A percentile compares a stretch with the other conserved stretches of the same genome.
These are phyloP conservation scores for Poecilia gillii DNA, from an alignment of 2,797 vertebrate genomes.

Conservation along the genomic window DNA sequence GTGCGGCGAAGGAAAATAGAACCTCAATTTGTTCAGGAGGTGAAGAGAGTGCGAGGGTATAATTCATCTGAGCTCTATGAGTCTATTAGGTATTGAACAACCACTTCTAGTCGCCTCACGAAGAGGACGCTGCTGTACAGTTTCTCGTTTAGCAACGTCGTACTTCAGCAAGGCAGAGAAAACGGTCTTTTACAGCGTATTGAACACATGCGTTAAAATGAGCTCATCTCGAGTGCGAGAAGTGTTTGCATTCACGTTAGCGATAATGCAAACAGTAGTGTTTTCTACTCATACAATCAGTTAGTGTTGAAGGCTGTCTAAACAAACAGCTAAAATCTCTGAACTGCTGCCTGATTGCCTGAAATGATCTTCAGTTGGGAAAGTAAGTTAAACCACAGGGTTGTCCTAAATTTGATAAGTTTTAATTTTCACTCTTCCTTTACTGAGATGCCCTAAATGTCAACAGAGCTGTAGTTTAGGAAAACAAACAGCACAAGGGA, in stretches of 20 bases:
- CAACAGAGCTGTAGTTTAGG: background rate
- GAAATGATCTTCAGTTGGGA: background rate
- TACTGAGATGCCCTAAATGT: background rate
- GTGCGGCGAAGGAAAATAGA: slow-evolving; percentile 21
- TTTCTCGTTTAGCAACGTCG: background rate
- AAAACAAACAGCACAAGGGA: slow-evolving; percentile 16
- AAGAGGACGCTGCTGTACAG: background rate
- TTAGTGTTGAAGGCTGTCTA: background rate
- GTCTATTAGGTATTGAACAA: background rate
- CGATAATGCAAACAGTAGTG: background rate
- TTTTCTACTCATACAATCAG: background rate
- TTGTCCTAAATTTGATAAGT: background rate
- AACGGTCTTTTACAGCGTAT: background rate
- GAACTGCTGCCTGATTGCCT: background rate
- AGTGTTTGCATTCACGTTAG: background rate
- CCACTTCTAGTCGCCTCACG: background rate
- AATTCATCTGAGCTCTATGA: slow-evolving; percentile 30
- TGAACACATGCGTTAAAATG: background rate
- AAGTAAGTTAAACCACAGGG: background rate
- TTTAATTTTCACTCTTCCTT: background rate
- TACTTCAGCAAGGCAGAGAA: background rate
- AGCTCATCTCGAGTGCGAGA: background rate
- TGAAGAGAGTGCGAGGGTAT: slow-evolving; percentile 21
- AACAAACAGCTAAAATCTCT: background rate
- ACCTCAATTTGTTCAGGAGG: slow-evolving; percentile 25